These are phyloP conservation scores for Spilosoma lubricipeda DNA, from an alignment of 2,888 invertebrate species.

Conservation along the genomic window DNA sequence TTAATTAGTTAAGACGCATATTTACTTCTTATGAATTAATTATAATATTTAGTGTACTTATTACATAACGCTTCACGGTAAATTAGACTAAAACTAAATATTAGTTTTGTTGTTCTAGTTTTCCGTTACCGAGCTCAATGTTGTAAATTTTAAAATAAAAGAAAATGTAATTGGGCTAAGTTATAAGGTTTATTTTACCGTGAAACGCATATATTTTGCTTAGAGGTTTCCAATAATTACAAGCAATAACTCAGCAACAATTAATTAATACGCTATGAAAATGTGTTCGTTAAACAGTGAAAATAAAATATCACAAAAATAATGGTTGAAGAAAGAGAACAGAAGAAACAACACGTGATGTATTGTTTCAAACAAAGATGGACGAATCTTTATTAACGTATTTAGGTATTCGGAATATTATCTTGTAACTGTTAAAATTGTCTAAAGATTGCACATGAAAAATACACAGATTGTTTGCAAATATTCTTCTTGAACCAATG, in stretches of 20 bases:
- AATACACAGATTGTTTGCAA: background rate
- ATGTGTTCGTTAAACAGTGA: conserved; percentile 7
- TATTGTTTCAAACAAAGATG: background rate
- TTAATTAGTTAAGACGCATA: conserved; percentile 27
- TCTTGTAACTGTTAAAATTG: background rate
- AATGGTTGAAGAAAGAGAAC: background rate
- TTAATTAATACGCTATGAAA: conserved; percentile 18
- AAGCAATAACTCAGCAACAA: conserved; percentile 44
- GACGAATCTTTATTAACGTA: background rate
- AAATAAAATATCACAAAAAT: background rate
- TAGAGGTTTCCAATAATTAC: conserved; percentile 36
- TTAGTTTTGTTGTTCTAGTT: background rate
- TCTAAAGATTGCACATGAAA: background rate
- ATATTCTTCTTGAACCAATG: background rate
- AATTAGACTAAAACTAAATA: background rate
- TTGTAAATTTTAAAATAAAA: background rate
- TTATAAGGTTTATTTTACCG: conserved; percentile 20
- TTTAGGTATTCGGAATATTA: background rate
- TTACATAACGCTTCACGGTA: conserved; percentile 23
- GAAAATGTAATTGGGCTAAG: background rate
- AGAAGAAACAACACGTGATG: background rate
- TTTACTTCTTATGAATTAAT: conserved; percentile 56
- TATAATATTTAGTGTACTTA: conserved; percentile 37
- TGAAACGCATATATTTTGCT: conserved; percentile 38
- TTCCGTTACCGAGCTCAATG: background rate